A percentile compares a stretch with the other conserved stretches of the same genome.
These are phyloP conservation scores for Dione vanillae DNA, from an alignment of 2,888 invertebrate species.

Conservation along the genomic window DNA sequence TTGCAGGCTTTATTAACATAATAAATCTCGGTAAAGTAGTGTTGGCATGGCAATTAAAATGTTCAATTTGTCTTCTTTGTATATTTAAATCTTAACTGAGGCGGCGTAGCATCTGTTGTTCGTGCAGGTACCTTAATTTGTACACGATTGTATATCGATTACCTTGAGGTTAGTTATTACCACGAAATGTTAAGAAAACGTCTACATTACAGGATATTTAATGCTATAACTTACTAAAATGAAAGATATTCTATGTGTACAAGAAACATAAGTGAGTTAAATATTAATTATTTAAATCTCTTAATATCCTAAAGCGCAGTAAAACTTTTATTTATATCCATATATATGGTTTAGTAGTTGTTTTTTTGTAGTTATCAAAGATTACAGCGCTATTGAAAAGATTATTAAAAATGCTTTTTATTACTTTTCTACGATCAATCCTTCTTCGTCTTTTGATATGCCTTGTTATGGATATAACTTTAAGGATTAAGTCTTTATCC, in stretches of 20 bases:
- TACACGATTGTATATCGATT: neutral
- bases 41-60: constrained; percentile 33
- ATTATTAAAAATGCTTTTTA: neutral
- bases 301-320: too few relatives aligned
- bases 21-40: constrained; percentile 36
- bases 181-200: too few relatives aligned
- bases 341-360: too few relatives aligned
- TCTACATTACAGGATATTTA: neutral
- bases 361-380: too few relatives aligned
- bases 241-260: neutral
- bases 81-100: constrained; percentile 18
- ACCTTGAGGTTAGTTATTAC: neutral
- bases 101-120: constrained; percentile 10
- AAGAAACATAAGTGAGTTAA: too few relatives aligned
- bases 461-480: neutral
- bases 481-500: neutral
- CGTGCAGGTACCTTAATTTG: neutral
- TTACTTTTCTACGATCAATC: neutral
- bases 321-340: too few relatives aligned
- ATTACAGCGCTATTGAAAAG: too few relatives aligned
- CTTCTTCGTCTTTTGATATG: neutral
- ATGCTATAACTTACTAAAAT: neutral
- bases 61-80: constrained; percentile 23
- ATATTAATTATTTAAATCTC: too few relatives aligned
- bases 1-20: constrained; percentile 32